Base-by-base conservation (phyloP, 2,888 invertebrate genomes). In the Agrilus biguttatus region DNA sequence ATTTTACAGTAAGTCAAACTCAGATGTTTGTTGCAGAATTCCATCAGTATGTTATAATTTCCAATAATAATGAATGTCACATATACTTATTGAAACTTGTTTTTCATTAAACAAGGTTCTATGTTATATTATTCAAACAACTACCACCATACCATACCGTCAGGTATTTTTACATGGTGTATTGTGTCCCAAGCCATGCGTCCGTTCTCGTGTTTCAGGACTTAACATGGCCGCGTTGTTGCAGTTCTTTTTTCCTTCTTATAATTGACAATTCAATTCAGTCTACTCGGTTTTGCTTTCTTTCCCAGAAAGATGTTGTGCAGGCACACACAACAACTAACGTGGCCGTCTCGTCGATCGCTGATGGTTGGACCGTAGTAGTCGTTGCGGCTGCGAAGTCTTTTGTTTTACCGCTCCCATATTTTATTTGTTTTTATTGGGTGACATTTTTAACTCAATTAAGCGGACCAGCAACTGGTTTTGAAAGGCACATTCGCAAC, bases 391-490 rank as follows among this genome's bases (percentile, higher is more conserved):
- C 12, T 37, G 46, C 42, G 36, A 49, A 50, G 54, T 47, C 57
- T 59, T 61, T 59, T 57, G 58, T 60, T 56, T 54, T 47, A 51
- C 60, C 60, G 59, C 57, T 49, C 47, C 51, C 50, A 49, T 54
- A 51, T 52, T 54, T 57, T 53, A 53, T 56, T 57, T 54, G 49
- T 57, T 58, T 55, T 55, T 52, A 51, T 46, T 40, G 51, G 53
- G 57, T 62, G 63, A 63, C 62, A 60, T 61, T 63, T 61, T 58
- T 57, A 61, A 63, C 61, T 63, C 59, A 62, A 61, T 62, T 62
- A 61, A 63, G 58, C 55, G 48, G 51, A 53, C 41, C 45, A 33
- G 33, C 41, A 38, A 46, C 47, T 45, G 49, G 49, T 47, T 47
- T 45, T 35, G 32, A 40, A 42, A 46, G 41, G 48, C 14, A 35